Evolutionary conservation across 92 coral and sea anemone genomes (phyloP).

Genomic region (Pocillopora grandis): DNA sequence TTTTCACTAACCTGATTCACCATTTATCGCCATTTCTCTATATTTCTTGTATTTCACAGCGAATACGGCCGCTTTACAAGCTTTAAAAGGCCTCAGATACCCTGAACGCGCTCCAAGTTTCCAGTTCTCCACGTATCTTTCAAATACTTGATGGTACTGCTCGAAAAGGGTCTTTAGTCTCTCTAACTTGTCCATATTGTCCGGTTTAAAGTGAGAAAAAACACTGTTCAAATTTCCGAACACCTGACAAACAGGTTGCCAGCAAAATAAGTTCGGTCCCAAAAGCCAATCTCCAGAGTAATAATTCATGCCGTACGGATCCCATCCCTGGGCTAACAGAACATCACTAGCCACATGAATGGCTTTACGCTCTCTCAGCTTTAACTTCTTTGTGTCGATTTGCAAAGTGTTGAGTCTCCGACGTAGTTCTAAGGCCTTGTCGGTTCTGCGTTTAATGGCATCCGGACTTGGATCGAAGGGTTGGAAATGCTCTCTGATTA

Average conservation of each 20-base stretch:
- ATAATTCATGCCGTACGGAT: conserved; percentile 66
- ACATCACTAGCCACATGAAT: conserved; percentile 61
- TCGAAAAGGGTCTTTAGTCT: conserved; percentile 34
- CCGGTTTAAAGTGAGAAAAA: conserved; percentile 37
- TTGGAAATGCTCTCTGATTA: conserved; percentile 37
- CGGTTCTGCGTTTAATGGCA: conserved; percentile 51
- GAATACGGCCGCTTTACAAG: conserved; percentile 56
- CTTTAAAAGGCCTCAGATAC: conserved; percentile 57
- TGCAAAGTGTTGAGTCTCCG: conserved; percentile 21
- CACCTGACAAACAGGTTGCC: conserved; percentile 62
- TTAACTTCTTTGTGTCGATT: conserved; percentile 28
- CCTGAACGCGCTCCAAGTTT: conserved; percentile 65
- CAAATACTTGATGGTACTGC: conserved; percentile 41
- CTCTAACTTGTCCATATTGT: conserved; percentile 43
- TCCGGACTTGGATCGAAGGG: conserved; percentile 61
- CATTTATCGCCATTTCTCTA: conserved; percentile 16
- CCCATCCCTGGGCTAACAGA: conserved; percentile 57
- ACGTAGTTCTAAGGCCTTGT: conserved; percentile 35
- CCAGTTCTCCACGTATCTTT: conserved; percentile 63
- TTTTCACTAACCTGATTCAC: conserved; percentile 25
- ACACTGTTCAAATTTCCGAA: neutral
- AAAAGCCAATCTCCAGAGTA: conserved; percentile 82
- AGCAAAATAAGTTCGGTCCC: conserved; percentile 68
- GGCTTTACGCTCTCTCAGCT: conserved; percentile 57
- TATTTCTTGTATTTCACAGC: conserved; percentile 36